Evolutionary conservation across 2,113 vertebrate genomes (phyloP).

Genomic region (Halcyon malimbica): DNA sequence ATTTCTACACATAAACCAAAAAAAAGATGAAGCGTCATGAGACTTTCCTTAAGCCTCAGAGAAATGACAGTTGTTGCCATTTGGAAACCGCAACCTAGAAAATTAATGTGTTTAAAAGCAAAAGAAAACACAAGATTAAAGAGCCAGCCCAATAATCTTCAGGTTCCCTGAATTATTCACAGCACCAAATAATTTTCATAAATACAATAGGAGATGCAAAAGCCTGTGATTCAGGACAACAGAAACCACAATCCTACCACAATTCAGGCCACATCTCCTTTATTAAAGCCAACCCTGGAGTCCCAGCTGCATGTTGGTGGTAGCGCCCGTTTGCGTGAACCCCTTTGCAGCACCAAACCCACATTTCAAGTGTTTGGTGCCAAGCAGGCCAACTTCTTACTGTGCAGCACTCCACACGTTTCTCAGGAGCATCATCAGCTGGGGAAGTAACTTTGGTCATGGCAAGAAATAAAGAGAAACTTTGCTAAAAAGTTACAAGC

Average conservation of each 20-base stretch:
- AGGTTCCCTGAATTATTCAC: conserved; percentile 4
- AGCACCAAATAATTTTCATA: conserved; percentile 10
- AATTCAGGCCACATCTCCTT: background rate
- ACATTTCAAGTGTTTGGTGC: background rate
- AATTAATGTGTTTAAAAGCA: background rate
- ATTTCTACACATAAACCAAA: conserved; percentile 43
- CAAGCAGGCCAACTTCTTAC: background rate
- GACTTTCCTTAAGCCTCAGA: conserved; percentile 41
- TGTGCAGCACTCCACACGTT: background rate
- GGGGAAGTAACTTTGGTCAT: background rate
- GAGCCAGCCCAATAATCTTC: background rate
- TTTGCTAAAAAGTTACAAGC: background rate
- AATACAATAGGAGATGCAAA: background rate
- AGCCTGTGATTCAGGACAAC: background rate
- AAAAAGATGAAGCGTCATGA: conserved; percentile 34
- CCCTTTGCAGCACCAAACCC: background rate
- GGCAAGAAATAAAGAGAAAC: background rate
- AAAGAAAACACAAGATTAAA: conserved; percentile 13
- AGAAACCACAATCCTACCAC: background rate
- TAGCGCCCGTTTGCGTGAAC: background rate
- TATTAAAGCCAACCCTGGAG: background rate
- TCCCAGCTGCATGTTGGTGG: accelerated
- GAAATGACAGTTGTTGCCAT: conserved; percentile 26
- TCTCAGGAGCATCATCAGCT: background rate
- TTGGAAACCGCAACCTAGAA: conserved; percentile 45